phyloP scores from a whole-genome alignment of 37 sponge, comb jelly and placozoan genomes.

The Cladorhizidae sp. region DNA sequence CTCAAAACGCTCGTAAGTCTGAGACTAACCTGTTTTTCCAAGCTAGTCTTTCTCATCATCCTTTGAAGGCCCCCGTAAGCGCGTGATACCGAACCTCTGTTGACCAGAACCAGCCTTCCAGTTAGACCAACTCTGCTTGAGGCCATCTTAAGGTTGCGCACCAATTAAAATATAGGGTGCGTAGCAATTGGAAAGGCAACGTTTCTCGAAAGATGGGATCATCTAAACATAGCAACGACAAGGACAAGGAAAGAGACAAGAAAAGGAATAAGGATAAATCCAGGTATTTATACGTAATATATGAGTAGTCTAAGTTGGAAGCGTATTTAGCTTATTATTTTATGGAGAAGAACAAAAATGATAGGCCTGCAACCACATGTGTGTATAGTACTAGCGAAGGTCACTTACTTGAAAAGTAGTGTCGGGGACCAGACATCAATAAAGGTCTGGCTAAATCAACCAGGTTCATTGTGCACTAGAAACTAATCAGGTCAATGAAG shows the following conservation, averaged over 20 bases:
- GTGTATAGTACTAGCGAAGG: not conserved
- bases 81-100: constrained; percentile 1
- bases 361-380: not conserved
- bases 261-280: constrained; percentile 7
- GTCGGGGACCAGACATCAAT: not conserved
- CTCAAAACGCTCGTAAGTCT: too few species aligned
- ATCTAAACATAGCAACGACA: constrained; percentile 17
- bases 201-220: constrained; percentile 2
- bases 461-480: too few species aligned
- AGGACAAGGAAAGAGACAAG: not conserved
- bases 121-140: constrained; percentile 3
- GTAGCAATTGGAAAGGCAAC: not conserved
- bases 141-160: not conserved
- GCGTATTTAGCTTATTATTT: too few species aligned
- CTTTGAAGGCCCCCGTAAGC: constrained; percentile 30
- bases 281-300: not conserved
- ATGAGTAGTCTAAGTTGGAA: too few species aligned
- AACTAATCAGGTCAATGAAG: too few species aligned
- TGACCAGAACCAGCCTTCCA: constrained; percentile 33
- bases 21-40: constrained; percentile 35
- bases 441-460: not conserved
- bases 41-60: constrained; percentile 43
- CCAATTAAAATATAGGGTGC: constrained; percentile 1
- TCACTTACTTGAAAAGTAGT: not conserved
- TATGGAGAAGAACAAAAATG: too few species aligned